Percentiles rank a stretch among this genome's conserved stretches.
Conservation (phyloP, 2,113 vertebrate genomes). For the Ornithorhynchus anatinus region DNA sequence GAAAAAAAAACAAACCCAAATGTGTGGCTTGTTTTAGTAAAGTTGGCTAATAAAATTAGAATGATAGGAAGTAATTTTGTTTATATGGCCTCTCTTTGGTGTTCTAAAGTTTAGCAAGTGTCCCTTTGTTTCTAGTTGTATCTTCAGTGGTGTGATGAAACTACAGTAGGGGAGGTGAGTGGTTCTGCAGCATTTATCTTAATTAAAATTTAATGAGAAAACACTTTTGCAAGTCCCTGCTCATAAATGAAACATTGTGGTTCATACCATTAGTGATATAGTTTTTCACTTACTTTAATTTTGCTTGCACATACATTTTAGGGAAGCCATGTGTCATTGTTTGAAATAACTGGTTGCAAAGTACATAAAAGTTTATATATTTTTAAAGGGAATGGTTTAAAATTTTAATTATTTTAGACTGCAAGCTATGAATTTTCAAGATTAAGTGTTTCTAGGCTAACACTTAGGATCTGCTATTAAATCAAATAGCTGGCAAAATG, state of each 20-base stretch:
- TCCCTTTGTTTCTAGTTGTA: constrained; percentile 84
- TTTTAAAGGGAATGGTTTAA: constrained; percentile 61
- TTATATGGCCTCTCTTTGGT: constrained; percentile 46
- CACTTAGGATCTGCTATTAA: neutral
- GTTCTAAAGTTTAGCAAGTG: constrained; percentile 63
- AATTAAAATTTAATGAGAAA: constrained; percentile 96
- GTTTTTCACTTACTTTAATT: constrained; percentile 78
- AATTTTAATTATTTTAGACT: constrained; percentile 52
- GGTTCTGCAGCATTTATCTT: constrained; percentile 87
- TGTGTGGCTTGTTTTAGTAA: constrained; percentile 1
- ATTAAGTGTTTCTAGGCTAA: neutral
- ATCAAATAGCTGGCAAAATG: constrained; percentile 22
- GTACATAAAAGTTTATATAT: constrained; percentile 50
- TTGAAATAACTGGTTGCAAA: constrained; percentile 67
- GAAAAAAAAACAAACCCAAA: neutral
- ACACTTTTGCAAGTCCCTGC: constrained; percentile 82
- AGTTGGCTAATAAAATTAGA: constrained; percentile 32
- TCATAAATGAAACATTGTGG: constrained; percentile 93
- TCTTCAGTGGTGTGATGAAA: constrained; percentile 96
- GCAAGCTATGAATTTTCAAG: constrained; percentile 12
- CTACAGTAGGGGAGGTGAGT: constrained; percentile 90
- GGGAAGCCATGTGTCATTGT: constrained; percentile 68
- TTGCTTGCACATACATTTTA: constrained; percentile 74
- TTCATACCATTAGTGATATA: constrained; percentile 81
- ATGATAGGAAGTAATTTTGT: constrained; percentile 48